Conservation (phyloP, 37 sponge, comb jelly and placozoan species). For the Ephydatia muelleri region DNA sequence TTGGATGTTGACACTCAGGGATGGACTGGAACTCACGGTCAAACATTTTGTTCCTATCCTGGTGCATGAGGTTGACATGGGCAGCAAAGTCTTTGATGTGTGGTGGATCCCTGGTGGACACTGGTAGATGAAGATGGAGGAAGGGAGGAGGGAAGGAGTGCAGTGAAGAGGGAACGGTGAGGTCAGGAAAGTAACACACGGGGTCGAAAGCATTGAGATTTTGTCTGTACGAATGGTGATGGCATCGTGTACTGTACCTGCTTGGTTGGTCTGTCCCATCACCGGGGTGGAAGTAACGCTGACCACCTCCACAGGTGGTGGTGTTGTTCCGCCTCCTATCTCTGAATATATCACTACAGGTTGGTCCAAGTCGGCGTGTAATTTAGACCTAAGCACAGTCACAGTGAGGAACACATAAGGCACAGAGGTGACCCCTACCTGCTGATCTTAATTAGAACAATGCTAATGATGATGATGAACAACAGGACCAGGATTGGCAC, state of each 20-base stretch:
- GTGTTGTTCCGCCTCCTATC: not conserved
- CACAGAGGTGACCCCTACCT: not conserved
- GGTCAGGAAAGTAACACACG: not conserved
- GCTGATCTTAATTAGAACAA: not conserved
- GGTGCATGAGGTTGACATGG: constrained; percentile 69
- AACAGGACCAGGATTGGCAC: not conserved
- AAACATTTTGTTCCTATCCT: constrained; percentile 66
- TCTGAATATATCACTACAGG: not conserved
- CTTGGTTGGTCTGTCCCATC: not conserved
- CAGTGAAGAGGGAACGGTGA: not conserved
- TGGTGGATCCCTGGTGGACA: not conserved
- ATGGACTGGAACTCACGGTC: constrained; percentile 61
- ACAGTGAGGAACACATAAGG: not conserved
- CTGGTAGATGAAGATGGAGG: not conserved
- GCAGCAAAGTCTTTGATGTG: constrained; percentile 29
- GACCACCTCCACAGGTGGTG: not conserved
- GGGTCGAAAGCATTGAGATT: not conserved
- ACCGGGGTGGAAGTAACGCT: not conserved
- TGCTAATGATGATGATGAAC: not conserved
- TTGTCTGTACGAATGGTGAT: not conserved
- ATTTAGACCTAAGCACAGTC: not conserved
- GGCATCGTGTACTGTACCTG: too few species aligned
- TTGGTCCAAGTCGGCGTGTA: not conserved
- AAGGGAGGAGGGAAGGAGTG: not conserved
- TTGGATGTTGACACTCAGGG: not conserved